Evolutionary conservation across 2,797 vertebrate species (phyloP).

Genomic region (Argentina silus): DNA sequence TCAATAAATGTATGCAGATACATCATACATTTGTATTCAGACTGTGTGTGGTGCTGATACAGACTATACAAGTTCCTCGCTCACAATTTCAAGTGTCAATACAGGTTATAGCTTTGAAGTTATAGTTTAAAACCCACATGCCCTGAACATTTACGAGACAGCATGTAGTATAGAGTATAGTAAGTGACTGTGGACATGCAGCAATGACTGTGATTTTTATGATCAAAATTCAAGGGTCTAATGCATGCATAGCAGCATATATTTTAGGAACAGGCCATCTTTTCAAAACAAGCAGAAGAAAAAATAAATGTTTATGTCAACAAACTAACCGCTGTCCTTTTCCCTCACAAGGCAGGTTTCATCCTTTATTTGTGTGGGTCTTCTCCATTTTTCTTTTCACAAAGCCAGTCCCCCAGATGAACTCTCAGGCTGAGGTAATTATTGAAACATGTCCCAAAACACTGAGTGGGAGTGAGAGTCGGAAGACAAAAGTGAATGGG

Average conservation of each 20-base stretch:
- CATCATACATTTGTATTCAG: conserved; percentile 5
- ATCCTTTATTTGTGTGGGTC: neutral
- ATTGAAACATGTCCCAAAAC: conserved; percentile 1
- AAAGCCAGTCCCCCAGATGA: conserved; percentile 12
- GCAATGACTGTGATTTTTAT: neutral
- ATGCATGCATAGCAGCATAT: neutral
- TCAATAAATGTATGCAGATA: conserved; percentile 24
- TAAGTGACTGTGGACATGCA: neutral
- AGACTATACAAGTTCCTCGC: neutral
- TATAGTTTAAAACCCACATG: neutral
- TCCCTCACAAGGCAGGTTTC: neutral
- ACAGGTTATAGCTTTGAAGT: neutral
- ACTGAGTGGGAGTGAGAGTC: conserved; percentile 5
- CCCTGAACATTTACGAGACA: neutral
- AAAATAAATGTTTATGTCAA: neutral
- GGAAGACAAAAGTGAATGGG: conserved; percentile 4
- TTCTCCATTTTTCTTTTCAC: neutral
- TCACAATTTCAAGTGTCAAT: neutral
- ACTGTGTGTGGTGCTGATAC: neutral
- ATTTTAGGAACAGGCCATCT: neutral
- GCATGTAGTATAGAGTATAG: neutral
- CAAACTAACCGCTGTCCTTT: neutral
- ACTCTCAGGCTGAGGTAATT: conserved; percentile 10
- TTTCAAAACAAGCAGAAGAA: neutral
- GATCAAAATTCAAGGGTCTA: neutral